Conservation (phyloP, 2,113 vertebrate species). For the Pantherophis guttatus region DNA sequence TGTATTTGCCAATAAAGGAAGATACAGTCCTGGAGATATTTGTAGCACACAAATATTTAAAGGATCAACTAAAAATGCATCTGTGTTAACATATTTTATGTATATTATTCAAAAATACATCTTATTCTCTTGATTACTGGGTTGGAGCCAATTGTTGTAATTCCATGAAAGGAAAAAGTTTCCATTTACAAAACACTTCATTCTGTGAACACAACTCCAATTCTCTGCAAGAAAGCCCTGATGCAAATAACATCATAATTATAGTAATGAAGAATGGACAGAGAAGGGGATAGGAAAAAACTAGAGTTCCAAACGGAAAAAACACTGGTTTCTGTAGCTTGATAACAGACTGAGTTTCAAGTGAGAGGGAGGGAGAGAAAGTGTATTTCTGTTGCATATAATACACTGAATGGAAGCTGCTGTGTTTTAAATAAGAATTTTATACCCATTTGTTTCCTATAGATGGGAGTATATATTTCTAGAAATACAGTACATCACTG, state of each 20-base stretch:
- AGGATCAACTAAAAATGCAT: neutral
- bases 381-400: neutral
- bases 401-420: neutral
- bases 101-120: rapidly evolving
- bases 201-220: neutral
- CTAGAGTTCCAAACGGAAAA: neutral
- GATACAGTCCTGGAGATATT: neutral
- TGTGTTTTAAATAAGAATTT: neutral
- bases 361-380: neutral
- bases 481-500: neutral
- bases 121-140: neutral
- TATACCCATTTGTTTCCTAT: neutral
- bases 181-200: neutral
- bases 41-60: neutral
- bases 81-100: neutral
- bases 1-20: no score
- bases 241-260: neutral
- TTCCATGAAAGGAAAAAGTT: neutral
- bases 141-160: neutral
- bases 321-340: neutral
- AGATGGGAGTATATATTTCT: neutral
- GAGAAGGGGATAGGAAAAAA: neutral
- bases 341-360: neutral
- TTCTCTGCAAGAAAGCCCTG: neutral
- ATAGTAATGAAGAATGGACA: neutral